Evolutionary conservation across 2,888 invertebrate genomes (phyloP).

Genomic region (Drosophila tripunctata): DNA sequence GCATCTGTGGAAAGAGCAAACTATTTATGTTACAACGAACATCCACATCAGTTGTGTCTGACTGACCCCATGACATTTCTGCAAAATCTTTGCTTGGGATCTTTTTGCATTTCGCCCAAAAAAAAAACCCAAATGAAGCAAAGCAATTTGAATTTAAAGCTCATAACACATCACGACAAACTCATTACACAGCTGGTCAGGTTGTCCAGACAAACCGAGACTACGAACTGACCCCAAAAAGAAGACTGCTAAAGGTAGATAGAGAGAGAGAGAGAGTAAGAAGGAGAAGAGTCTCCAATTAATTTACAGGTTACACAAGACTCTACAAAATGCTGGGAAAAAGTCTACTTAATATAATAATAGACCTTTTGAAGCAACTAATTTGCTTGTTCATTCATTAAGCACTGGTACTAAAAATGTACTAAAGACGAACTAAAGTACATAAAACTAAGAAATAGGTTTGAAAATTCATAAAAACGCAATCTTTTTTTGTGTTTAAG

Average conservation of each 20-base stretch:
- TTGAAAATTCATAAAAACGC: too few species aligned
- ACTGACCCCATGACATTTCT: constrained; percentile 53
- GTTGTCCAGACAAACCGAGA: constrained; percentile 1
- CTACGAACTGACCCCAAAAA: constrained; percentile 66
- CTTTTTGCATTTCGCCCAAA: constrained; percentile 24
- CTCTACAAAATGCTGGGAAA: constrained; percentile 37
- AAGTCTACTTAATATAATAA: constrained; percentile 23
- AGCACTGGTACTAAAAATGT: background rate
- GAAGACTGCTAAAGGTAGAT: constrained; percentile 19
- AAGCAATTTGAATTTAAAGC: constrained; percentile 60
- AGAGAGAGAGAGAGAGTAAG: background rate
- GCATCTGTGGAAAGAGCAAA: constrained; percentile 18
- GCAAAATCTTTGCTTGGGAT: constrained; percentile 13
- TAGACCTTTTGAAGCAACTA: constrained; percentile 3
- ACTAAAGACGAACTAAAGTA: background rate
- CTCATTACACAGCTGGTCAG: constrained; percentile 64
- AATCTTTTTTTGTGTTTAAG: too few species aligned
- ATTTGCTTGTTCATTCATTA: background rate
- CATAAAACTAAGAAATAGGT: too few species aligned
- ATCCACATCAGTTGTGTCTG: constrained; percentile 9
- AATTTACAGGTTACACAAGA: constrained; percentile 36
- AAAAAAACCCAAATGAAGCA: constrained; percentile 42
- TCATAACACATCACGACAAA: constrained; percentile 77
- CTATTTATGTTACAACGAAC: constrained; percentile 35
- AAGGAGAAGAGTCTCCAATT: constrained; percentile 5